Base-by-base conservation (phyloP, 1,140 invertebrate species). In the Mactra quadrangularis region DNA sequence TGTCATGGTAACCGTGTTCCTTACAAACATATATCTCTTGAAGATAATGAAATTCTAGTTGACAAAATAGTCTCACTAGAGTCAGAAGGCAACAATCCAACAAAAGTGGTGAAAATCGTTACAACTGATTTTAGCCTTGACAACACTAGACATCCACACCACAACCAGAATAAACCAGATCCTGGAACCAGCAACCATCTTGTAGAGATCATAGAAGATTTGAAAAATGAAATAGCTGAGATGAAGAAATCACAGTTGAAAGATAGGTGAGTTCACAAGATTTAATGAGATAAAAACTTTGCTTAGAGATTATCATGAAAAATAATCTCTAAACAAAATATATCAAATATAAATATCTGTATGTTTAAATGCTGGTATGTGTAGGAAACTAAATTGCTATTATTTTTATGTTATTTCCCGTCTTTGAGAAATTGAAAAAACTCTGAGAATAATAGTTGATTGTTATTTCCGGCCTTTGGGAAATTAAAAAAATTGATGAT, bases 41-140 rank as follows among this genome's bases (percentile, higher is more conserved):
- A 68, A 7, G 50, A 68, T 0, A 59, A 68, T 66, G 76, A 47
- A 31, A 64, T 78, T 52, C 25, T 66, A 55, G 76, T 78, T n/a
- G 76, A 78, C n/a, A 55, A 78, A 55, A 68, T 78, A 17, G 64
- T 78, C 11, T 55, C 76, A 9, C 38, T 78, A 29, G 60, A 78
- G n/a, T 68, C 60, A 45, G 38, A 64, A 19, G 27, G 3, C 0
- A 27, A 35, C 33, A 72, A 57, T 22, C 29, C 33, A n/a, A 47
- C 50, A 17, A 57, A 76, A 11, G 57, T 62, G 50, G 55, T 76
- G 35, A 76, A 76, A 60, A 60, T 50, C 33, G 38, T 47, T 3
- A 76, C 29, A 0, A 50, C 33, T n/a, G 45, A 60, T 27, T 7
- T 31, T 31, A 25, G n/a, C 17, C 33, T 17, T 31, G 55, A 1